These are phyloP conservation scores for Eupeodes luniger DNA, from an alignment of 2,888 invertebrate species.

Conservation along the genomic window DNA sequence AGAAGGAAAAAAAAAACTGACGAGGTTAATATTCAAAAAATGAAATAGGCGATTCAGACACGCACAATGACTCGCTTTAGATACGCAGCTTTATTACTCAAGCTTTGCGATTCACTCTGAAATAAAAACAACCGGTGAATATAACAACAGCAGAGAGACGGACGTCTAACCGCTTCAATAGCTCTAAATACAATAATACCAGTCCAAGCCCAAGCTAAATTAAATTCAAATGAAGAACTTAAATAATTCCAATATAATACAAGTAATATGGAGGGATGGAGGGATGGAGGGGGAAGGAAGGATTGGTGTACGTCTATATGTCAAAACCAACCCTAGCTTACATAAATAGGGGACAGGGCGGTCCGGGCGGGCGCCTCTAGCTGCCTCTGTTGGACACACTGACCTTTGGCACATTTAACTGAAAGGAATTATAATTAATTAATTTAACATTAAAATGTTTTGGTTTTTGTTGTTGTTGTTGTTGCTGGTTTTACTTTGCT, in stretches of 20 bases:
- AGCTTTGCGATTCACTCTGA: constrained; percentile 36
- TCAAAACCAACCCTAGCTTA: constrained; percentile 33
- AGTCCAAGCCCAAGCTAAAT: constrained; percentile 9
- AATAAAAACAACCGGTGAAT: constrained; percentile 5
- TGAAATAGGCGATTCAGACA: constrained; percentile 35
- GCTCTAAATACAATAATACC: constrained; percentile 65
- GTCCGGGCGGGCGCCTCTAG: constrained; percentile 27
- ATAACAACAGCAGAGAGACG: not conserved
- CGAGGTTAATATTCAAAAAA: constrained; percentile 57
- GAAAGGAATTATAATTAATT: constrained; percentile 42
- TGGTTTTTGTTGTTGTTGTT: too few relatives aligned
- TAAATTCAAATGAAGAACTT: constrained; percentile 46
- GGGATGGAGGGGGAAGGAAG: constrained; percentile 5
- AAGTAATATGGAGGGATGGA: not conserved
- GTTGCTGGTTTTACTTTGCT: not conserved
- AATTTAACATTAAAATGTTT: constrained; percentile 30
- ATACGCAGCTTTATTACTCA: constrained; percentile 26
- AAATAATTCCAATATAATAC: not conserved
- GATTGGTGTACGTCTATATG: not conserved
- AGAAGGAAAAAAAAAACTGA: constrained; percentile 37
- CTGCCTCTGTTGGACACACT: not conserved
- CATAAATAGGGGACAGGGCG: too few relatives aligned
- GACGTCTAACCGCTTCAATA: constrained; percentile 66
- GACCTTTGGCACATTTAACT: constrained; percentile 54
- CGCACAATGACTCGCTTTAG: constrained; percentile 35